Evolutionary conservation across 2,888 invertebrate species (phyloP), one percentile per base, ranked within the genome.

Genomic region (Pogonocherus hispidulus): DNA sequence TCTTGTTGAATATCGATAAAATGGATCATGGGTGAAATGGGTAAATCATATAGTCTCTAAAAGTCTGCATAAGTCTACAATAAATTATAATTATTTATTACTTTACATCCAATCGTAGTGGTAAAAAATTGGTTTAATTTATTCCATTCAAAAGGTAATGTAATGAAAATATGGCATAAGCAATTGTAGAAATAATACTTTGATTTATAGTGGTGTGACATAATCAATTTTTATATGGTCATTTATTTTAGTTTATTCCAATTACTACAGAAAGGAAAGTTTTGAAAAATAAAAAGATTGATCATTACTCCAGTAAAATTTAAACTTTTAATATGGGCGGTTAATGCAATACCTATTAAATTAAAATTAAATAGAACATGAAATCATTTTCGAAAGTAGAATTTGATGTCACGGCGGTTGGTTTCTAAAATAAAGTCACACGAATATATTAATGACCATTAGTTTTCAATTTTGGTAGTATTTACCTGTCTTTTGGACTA

Each of bases 331-430:
- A 14, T 41, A 41, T 14, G 2, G 14, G 41, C n/a, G 14, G 9
- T 2, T 41, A 41, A n/a, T 41, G n/a, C n/a, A 41, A 41, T 14
- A n/a, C n/a, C n/a, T n/a, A n/a, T 41, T 41, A 41, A 41, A 41
- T 41, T 41, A 41, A 41, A 41, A 14, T 41, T 41, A 41, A 41
- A 41, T 41, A 41, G 41, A 41, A 41, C 41, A 41, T 41, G 41
- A 41, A 41, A 32, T 6, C 6, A 32, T 41, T 41, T 41, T 14
- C 14, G 14, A 41, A 41, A 41, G n/a, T 9, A 14, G 41, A 14
- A 14, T 41, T 9, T n/a, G 2, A 4, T 41, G n/a, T 41, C 14
- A 41, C 41, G 14, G 41, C n/a, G 41, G 3, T 41, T 14, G 9
- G 14, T 2, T 41, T 41, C 41, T 41, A 14, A 14, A 41, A 41